A percentile compares a stretch with the other conserved stretches of the same genome.
phyloP scores from a whole-genome alignment of 23 tunicate species.

The Halocynthia aurantium region DNA sequence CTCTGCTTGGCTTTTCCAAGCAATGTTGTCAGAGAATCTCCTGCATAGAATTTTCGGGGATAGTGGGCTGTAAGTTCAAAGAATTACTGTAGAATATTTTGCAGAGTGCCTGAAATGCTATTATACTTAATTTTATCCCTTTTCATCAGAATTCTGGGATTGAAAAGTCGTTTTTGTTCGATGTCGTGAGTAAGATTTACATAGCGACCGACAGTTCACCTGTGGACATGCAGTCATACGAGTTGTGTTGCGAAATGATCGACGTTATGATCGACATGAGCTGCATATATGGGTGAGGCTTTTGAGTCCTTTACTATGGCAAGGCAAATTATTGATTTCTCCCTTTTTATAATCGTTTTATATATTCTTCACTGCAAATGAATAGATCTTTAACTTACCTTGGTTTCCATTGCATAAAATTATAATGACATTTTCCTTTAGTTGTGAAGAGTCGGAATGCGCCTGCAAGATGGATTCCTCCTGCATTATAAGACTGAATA shows the following conservation, averaged over 20 bases:
- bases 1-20: too few relatives aligned
- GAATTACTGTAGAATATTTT: background rate
- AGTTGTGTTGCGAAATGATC: slow-evolving; percentile 93
- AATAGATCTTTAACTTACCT: background rate
- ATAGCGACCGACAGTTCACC: slow-evolving; percentile 91
- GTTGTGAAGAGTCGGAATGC: slow-evolving; percentile 42
- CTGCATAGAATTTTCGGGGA: too few relatives aligned
- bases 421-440: background rate
- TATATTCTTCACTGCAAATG: background rate
- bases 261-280: slow-evolving; percentile 94
- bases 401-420: background rate
- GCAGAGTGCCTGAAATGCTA: background rate
- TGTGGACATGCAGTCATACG: slow-evolving; percentile 97
- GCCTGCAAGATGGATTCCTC: slow-evolving; percentile 66
- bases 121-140: background rate
- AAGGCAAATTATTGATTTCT: background rate
- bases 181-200: slow-evolving; percentile 89
- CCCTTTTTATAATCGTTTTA: background rate
- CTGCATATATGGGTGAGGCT: slow-evolving; percentile 72
- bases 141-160: slow-evolving; percentile 67
- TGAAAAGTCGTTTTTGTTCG: slow-evolving; percentile 86
- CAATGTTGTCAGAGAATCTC: too few relatives aligned
- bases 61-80: too few relatives aligned
- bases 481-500: slow-evolving; percentile 81
- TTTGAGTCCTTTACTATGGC: background rate